A percentile compares a stretch with the other conserved stretches of the same genome.
Conservation (phyloP, 1,140 invertebrate species). For the Neuroterus valhalla region DNA sequence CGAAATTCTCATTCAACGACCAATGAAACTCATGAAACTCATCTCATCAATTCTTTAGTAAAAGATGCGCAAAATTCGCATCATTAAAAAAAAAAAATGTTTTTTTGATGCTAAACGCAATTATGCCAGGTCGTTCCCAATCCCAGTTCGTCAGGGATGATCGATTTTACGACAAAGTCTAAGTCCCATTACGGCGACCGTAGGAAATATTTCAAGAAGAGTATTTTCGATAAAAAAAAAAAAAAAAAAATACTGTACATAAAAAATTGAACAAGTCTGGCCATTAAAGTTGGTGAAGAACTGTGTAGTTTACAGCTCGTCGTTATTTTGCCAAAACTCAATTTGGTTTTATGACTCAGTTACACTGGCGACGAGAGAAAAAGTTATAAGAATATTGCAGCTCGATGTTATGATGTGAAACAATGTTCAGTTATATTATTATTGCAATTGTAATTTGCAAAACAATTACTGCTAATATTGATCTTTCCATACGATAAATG, state of each 20-base stretch:
- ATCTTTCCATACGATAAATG: background rate
- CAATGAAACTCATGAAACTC: too few species aligned
- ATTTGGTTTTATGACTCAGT: conserved; percentile 12
- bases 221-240: background rate
- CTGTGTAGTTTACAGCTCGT: background rate
- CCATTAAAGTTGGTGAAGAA: background rate
- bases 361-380: background rate
- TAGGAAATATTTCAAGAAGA: background rate
- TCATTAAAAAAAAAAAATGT: too few species aligned
- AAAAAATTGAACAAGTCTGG: background rate
- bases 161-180: too few species aligned
- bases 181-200: too few species aligned
- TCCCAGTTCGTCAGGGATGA: too few species aligned
- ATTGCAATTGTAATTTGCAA: background rate
- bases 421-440: background rate
- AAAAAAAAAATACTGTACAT: background rate
- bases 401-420: background rate
- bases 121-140: too few species aligned
- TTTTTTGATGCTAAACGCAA: too few species aligned
- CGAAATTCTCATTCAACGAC: too few species aligned
- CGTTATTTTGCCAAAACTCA: background rate
- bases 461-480: background rate
- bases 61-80: too few species aligned
- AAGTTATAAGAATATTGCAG: background rate
- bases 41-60: too few species aligned